Conservation (phyloP, 2,888 invertebrate species). For the Acleris literana region DNA sequence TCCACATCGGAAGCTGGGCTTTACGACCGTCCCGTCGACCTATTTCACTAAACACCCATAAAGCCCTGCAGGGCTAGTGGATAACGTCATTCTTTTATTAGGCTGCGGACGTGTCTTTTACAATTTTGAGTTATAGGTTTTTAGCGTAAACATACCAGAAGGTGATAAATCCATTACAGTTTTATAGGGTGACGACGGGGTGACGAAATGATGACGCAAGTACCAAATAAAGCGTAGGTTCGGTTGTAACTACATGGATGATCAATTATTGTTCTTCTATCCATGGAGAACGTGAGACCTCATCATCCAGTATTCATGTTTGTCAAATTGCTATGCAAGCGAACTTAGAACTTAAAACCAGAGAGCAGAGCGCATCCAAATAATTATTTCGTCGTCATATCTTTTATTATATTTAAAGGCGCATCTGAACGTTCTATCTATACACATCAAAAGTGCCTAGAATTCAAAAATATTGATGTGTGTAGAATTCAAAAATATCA, state of each 20-base stretch:
- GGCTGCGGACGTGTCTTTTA: slow-evolving; percentile 42
- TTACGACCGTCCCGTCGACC: slow-evolving; percentile 63
- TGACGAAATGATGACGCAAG: slow-evolving; percentile 1
- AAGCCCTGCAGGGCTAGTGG: slow-evolving; percentile 58
- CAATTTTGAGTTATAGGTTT: slow-evolving; percentile 43
- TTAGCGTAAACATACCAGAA: slow-evolving; percentile 22
- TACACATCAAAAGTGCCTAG: too few relatives aligned
- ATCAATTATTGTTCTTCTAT: not conserved
- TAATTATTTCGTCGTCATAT: too few relatives aligned
- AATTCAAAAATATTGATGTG: too few relatives aligned
- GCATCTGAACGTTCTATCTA: too few relatives aligned
- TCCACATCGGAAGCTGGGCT: slow-evolving; percentile 56
- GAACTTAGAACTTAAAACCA: too few relatives aligned
- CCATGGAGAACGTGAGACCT: not conserved
- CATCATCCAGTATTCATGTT: too few relatives aligned
- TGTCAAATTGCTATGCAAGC: too few relatives aligned
- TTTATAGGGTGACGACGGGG: not conserved
- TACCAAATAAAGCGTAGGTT: not conserved
- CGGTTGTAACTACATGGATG: not conserved
- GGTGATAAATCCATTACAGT: slow-evolving; percentile 17
- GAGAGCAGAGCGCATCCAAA: too few relatives aligned
- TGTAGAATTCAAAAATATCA: too few relatives aligned
- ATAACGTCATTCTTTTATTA: slow-evolving; percentile 55
- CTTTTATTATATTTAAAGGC: too few relatives aligned
- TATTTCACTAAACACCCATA: slow-evolving; percentile 62